Evolutionary conservation across 2,797 vertebrate genomes (phyloP), one percentile per base, ranked within the genome.

Genomic region (Coregonus ussuriensis): DNA sequence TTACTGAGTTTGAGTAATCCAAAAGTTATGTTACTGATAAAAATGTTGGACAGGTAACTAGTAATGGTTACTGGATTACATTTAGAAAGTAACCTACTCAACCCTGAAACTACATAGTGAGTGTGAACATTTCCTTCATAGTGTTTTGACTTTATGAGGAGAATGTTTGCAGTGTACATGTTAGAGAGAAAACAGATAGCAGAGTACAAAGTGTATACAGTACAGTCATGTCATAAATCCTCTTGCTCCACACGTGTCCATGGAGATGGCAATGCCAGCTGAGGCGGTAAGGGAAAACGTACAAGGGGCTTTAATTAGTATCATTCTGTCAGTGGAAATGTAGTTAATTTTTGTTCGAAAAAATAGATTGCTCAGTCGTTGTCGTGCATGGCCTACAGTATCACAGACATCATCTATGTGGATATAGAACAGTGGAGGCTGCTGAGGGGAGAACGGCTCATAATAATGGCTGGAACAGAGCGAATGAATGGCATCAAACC

Each of bases 171-270:
- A 18, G 31, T 25, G 35, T 16, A 35, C 62, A 66, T 67, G 51
- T 73, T 18, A 75, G 47, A 75, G 25, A 69, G 52, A 74, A 7
- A 14, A 71, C 0, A 65, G 29, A 52, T 47, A 77, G 54, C 75
- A 15, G 18, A 25, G 70, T 74, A 65, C 74, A 79, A 65, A 79
- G 52, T 53, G 51, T 62, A 52, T 29, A 74, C 6, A 47, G 16
- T 2, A 21, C 59, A 41, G 73, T 56, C 53, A 25, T 71, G 1
- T 41, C 37, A 51, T 80, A 77, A 74, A 80, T 21, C n/a, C 53
- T 18, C 71, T 63, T 1, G n/a, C 51, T 68, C 14, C 67, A 53
- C 29, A 37, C 53, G 56, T 66, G 74, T 6, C 71, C 63, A 41
- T 29, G 41, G 13, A 33, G 47, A 75, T 59, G 53, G 47, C 11